Evolutionary conservation across 2,888 invertebrate genomes (phyloP), one percentile per base, ranked within the genome.

Genomic region (Nephrocerus scutellatus): DNA sequence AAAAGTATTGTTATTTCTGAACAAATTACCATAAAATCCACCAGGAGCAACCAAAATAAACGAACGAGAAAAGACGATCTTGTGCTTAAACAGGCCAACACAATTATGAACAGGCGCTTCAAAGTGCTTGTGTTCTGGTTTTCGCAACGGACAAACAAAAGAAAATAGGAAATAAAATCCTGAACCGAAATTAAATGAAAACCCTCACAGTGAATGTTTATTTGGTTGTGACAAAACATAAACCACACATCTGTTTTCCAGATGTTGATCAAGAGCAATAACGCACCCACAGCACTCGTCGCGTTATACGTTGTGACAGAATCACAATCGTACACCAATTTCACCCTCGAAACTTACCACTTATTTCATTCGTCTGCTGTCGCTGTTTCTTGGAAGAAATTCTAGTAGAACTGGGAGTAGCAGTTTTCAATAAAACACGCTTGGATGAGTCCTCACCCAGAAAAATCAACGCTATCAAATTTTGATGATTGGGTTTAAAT

Each of bases 361-460:
- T n/a, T n/a, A n/a, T n/a, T n/a, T n/a, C n/a, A n/a, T n/a, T n/a
- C n/a, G n/a, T n/a, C n/a, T n/a, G n/a, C n/a, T n/a, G n/a, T n/a
- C n/a, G n/a, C n/a, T n/a, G n/a, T n/a, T n/a, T n/a, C n/a, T n/a
- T n/a, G n/a, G n/a, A n/a, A n/a, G n/a, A n/a, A n/a, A n/a, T n/a
- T n/a, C n/a, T n/a, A n/a, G n/a, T n/a, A n/a, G n/a, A n/a, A n/a
- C n/a, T n/a, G n/a, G n/a, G n/a, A n/a, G n/a, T n/a, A n/a, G n/a
- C n/a, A n/a, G n/a, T n/a, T n/a, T n/a, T n/a, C n/a, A n/a, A n/a
- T n/a, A n/a, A n/a, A 41, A 22, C 41, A 52, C 44, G 52, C 41
- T 49, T 47, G 47, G 46, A 38, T 49, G 48, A 31, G 36, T 44
- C 52, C 52, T 51, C 52, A 44, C 52, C 52, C 44, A 46, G 34